phyloP scores from a whole-genome alignment of 2,797 vertebrate species.

The Lepus townsendii region DNA sequence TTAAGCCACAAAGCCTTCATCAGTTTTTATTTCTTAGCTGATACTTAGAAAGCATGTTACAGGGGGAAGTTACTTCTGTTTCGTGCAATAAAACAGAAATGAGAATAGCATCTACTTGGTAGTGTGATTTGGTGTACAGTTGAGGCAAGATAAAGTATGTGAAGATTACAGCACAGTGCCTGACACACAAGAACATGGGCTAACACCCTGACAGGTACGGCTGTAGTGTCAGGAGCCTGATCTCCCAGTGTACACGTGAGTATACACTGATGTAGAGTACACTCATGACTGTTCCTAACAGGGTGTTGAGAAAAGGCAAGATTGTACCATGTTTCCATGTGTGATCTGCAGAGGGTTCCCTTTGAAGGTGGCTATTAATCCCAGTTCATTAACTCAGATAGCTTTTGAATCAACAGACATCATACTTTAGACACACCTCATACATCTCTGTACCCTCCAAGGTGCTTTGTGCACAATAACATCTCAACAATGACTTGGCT shows the following conservation, averaged over 20 bases:
- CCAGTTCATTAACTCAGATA: background rate
- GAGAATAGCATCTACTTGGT: background rate
- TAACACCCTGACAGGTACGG: too few relatives aligned
- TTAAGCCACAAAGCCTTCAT: background rate
- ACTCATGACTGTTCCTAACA: background rate
- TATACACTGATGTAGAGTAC: background rate
- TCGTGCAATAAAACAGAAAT: background rate
- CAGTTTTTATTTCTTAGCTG: background rate
- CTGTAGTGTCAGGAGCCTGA: background rate
- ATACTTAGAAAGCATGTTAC: background rate
- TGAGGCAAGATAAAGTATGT: background rate
- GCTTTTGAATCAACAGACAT: background rate
- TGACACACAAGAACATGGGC: background rate
- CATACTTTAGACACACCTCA: background rate
- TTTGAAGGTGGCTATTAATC: background rate
- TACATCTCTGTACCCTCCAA: background rate
- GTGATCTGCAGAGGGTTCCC: background rate
- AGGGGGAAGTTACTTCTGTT: background rate
- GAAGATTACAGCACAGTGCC: background rate
- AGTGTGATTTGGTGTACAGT: background rate
- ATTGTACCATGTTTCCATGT: background rate
- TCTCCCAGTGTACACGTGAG: background rate
- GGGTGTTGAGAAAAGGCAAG: background rate
- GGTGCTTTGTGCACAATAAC: background rate
- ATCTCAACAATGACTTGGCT: background rate